phyloP scores from a whole-genome alignment of 2,888 invertebrate genomes.

The Phaedon cochleariae region DNA sequence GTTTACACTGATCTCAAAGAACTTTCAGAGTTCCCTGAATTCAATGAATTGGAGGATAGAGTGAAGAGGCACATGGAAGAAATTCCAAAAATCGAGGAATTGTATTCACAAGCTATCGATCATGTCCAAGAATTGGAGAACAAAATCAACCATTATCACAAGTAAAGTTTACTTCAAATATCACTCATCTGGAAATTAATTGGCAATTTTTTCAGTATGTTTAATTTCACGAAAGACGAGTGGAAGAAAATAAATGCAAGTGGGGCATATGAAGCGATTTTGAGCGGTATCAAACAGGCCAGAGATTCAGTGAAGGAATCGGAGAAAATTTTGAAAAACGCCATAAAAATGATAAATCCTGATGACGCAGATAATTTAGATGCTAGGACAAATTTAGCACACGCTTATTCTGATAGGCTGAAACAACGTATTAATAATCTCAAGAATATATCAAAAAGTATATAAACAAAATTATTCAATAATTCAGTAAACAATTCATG shows the following conservation, averaged over 20 bases:
- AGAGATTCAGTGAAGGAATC: slow-evolving; percentile 71
- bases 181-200: slow-evolving; percentile 7
- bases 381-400: slow-evolving; percentile 65
- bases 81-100: slow-evolving; percentile 57
- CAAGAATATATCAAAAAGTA: slow-evolving; percentile 47
- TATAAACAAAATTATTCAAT: slow-evolving; percentile 3
- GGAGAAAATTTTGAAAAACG: slow-evolving; percentile 49
- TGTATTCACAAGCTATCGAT: slow-evolving; percentile 62
- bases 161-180: slow-evolving; percentile 44
- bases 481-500: background rate
- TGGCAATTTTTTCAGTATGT: slow-evolving; percentile 44
- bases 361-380: slow-evolving; percentile 64
- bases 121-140: slow-evolving; percentile 64
- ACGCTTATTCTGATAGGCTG: slow-evolving; percentile 66
- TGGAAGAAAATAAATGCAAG: slow-evolving; percentile 71
- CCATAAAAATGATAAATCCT: slow-evolving; percentile 58
- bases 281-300: slow-evolving; percentile 74
- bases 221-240: slow-evolving; percentile 64
- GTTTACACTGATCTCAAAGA: slow-evolving; percentile 42
- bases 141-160: slow-evolving; percentile 60
- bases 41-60: slow-evolving; percentile 58
- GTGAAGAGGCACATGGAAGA: slow-evolving; percentile 51
- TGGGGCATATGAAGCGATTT: slow-evolving; percentile 76
- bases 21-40: slow-evolving; percentile 46
- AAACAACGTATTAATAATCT: slow-evolving; percentile 61